Evolutionary conservation across 2,797 vertebrate species (phyloP).

Genomic region (Mustela erminea): DNA sequence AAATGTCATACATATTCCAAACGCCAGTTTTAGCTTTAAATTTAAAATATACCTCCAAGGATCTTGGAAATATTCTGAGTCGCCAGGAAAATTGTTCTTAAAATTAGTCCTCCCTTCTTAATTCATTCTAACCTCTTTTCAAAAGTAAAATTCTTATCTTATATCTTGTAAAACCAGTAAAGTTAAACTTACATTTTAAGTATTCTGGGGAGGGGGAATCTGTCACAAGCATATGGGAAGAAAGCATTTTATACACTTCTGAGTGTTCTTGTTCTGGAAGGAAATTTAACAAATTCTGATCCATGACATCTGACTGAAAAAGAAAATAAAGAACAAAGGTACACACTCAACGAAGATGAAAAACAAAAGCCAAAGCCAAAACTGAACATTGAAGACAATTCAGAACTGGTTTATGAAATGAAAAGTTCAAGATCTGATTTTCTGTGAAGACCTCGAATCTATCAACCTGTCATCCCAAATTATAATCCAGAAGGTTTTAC

Average conservation of each 20-base stretch:
- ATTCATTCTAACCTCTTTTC: constrained; percentile 68
- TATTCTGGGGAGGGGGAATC: constrained; percentile 88
- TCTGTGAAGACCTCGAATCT: background rate
- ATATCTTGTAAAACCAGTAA: constrained; percentile 4
- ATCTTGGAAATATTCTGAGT: constrained; percentile 70
- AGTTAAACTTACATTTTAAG: constrained; percentile 90
- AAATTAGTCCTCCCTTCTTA: constrained; percentile 72
- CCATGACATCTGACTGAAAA: constrained; percentile 91
- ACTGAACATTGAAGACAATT: background rate
- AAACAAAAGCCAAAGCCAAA: background rate
- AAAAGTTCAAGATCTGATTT: background rate
- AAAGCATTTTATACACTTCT: constrained; percentile 92
- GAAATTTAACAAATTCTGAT: constrained; percentile 93
- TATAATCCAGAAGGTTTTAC: background rate
- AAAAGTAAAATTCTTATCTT: constrained; percentile 20
- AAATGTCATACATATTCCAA: constrained; percentile 53
- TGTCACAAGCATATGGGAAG: constrained; percentile 89
- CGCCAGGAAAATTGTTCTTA: constrained; percentile 75
- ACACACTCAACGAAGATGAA: background rate
- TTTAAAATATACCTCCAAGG: constrained; percentile 74
- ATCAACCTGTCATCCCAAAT: background rate
- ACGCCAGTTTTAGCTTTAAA: constrained; percentile 73
- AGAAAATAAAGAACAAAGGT: constrained; percentile 81
- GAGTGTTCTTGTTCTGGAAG: constrained; percentile 92
- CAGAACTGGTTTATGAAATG: background rate